Conservation (phyloP, 2,113 vertebrate genomes). For the Rhabdomys dilectus region DNA sequence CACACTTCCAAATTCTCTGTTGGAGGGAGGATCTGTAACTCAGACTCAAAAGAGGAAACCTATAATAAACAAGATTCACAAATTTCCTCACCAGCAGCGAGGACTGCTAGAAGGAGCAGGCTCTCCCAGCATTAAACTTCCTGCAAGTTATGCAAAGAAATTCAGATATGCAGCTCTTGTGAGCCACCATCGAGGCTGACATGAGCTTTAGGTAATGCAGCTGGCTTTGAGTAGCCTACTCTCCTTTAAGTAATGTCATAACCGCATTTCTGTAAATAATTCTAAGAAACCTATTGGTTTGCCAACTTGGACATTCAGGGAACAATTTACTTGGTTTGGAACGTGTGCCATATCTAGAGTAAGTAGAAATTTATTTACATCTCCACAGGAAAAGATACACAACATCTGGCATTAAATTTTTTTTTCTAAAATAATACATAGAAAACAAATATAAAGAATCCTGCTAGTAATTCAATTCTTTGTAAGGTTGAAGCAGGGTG, state of each 20-base stretch:
- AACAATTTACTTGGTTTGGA: not conserved
- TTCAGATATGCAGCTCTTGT: not conserved
- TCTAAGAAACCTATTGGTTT: not conserved
- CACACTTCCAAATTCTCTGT: not conserved
- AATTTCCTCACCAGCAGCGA: not conserved
- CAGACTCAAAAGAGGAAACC: not conserved
- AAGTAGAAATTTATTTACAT: not conserved
- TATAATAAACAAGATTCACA: not conserved
- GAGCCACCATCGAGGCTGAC: not conserved
- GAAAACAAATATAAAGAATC: too few species aligned
- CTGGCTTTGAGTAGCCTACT: not conserved
- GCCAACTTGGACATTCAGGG: not conserved
- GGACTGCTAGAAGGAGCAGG: too few species aligned
- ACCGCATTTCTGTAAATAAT: not conserved
- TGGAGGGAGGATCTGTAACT: too few species aligned
- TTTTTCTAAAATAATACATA: not conserved
- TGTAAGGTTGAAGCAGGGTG: not conserved
- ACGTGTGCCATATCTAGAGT: not conserved
- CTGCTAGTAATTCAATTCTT: not conserved
- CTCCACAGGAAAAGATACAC: not conserved
- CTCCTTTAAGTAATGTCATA: not conserved
- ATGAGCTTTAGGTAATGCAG: not conserved
- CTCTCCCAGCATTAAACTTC: not conserved
- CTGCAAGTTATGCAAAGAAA: not conserved
- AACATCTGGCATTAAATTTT: not conserved